Percentiles rank a stretch among this genome's conserved stretches.
Conservation (phyloP, 1,140 invertebrate genomes). For the Varroa destructor region DNA sequence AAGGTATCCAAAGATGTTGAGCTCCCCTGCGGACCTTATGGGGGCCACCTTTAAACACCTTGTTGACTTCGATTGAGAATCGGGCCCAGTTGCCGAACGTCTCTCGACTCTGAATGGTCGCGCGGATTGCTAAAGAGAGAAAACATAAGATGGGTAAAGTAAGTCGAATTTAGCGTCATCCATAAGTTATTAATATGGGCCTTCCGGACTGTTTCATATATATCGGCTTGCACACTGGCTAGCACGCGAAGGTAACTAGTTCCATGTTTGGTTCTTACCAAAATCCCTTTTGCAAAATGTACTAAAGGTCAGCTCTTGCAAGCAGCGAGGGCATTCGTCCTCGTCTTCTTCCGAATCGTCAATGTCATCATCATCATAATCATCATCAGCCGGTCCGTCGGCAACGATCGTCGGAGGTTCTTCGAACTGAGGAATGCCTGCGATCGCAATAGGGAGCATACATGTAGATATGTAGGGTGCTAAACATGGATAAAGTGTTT, state of each 20-base stretch:
- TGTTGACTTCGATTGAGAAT: constrained; percentile 68
- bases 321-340: too few relatives aligned
- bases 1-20: constrained; percentile 62
- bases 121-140: constrained; percentile 63
- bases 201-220: background rate
- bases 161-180: background rate
- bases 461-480: too few relatives aligned
- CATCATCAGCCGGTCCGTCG: too few relatives aligned
- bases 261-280: constrained; percentile 52
- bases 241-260: background rate
- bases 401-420: too few relatives aligned
- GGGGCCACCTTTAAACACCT: constrained; percentile 57
- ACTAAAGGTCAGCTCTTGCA: constrained; percentile 53
- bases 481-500: too few relatives aligned
- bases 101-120: constrained; percentile 64
- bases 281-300: constrained; percentile 95
- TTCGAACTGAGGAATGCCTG: too few relatives aligned
- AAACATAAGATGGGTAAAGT: constrained; percentile 32
- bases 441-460: too few relatives aligned
- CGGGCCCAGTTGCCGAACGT: constrained; percentile 57
- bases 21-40: constrained; percentile 48
- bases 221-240: background rate
- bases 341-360: too few relatives aligned
- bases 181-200: too few relatives aligned
- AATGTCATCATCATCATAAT: too few relatives aligned